phyloP scores from a whole-genome alignment of 2,888 invertebrate genomes.

The Oxyteleia sp. region DNA sequence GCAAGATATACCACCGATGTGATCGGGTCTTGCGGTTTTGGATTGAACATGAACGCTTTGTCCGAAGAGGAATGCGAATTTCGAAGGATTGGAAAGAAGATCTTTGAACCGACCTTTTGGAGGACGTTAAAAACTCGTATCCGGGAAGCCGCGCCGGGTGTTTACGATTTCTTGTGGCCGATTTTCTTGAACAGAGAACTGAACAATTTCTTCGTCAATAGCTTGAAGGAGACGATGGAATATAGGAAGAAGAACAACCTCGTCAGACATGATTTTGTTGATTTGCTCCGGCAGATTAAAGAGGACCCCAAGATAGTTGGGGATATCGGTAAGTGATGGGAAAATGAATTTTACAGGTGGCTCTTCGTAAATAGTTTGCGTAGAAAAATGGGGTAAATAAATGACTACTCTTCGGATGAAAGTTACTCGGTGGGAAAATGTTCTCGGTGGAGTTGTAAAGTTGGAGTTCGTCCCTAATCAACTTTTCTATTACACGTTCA shows the following conservation, averaged over 20 bases:
- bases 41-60: conserved; percentile 86
- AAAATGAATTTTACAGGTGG: conserved; percentile 40
- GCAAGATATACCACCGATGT: conserved; percentile 88
- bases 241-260: conserved; percentile 85
- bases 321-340: conserved; percentile 77
- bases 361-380: background rate
- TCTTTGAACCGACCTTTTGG: conserved; percentile 74
- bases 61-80: conserved; percentile 85
- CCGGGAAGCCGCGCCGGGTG: conserved; percentile 67
- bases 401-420: background rate
- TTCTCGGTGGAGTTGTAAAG: conserved; percentile 1
- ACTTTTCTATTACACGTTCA: conserved; percentile 31
- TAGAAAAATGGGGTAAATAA: background rate
- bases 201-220: conserved; percentile 81
- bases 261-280: conserved; percentile 87
- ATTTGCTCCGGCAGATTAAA: conserved; percentile 85
- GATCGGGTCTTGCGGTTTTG: conserved; percentile 88
- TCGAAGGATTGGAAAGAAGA: conserved; percentile 81
- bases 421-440: background rate
- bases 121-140: conserved; percentile 37
- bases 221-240: conserved; percentile 83
- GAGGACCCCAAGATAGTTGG: conserved; percentile 76
- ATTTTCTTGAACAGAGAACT: conserved; percentile 75
- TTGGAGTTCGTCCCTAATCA: conserved; percentile 16
- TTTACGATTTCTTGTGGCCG: conserved; percentile 75